Evolutionary conservation across 2,797 vertebrate genomes (phyloP).

Genomic region (Premnoplex brunnescens): DNA sequence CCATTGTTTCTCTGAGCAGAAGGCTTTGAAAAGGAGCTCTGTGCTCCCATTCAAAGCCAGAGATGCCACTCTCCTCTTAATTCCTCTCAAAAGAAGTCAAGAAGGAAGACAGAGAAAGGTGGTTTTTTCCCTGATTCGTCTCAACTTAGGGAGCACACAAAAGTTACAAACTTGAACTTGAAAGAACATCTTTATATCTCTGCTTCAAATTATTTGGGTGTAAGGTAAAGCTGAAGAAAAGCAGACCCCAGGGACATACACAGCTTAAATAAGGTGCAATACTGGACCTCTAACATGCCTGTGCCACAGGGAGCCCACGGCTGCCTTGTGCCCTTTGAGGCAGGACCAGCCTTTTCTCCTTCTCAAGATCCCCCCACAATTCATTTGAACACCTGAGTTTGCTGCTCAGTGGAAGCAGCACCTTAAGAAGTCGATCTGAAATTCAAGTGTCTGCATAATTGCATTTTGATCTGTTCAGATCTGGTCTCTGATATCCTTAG

Average conservation of each 20-base stretch:
- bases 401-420: conserved; percentile 13
- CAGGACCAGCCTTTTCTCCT: not conserved
- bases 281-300: not conserved
- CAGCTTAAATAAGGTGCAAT: not conserved
- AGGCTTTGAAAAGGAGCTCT: not conserved
- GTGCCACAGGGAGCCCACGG: not conserved
- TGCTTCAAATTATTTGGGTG: not conserved
- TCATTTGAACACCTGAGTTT: not conserved
- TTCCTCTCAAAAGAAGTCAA: not conserved
- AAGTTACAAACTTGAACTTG: not conserved
- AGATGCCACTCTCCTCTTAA: not conserved
- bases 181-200: not conserved
- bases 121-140: not conserved
- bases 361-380: not conserved
- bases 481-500: not conserved
- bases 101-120: not conserved
- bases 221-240: not conserved
- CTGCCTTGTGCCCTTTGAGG: not conserved
- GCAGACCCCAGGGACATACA: not conserved
- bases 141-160: not conserved
- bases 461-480: conserved; percentile 55
- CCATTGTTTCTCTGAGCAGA: not conserved
- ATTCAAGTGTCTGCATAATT: conserved; percentile 29
- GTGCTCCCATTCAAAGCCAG: not conserved
- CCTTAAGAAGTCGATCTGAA: conserved; percentile 27